A percentile compares a stretch with the other conserved stretches of the same genome.
These are phyloP conservation scores for Sebastolobus altivelis DNA, from an alignment of 2,797 vertebrate species.

Conservation along the genomic window DNA sequence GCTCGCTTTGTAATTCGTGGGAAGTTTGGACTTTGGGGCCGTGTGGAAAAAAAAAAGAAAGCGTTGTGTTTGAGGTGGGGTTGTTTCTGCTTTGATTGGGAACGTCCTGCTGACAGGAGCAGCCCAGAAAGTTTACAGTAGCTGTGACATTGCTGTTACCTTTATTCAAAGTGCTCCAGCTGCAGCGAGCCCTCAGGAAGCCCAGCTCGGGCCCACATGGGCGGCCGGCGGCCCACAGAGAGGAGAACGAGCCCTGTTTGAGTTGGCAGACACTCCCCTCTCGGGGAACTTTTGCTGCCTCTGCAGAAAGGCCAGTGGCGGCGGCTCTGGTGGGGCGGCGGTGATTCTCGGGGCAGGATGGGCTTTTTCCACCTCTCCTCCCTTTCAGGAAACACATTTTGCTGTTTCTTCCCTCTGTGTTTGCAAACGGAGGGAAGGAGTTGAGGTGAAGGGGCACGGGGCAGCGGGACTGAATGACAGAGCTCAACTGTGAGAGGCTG, in stretches of 20 bases:
- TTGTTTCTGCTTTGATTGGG: conserved; percentile 87
- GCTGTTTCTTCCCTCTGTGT: conserved; percentile 85
- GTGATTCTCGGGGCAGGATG: conserved; percentile 91
- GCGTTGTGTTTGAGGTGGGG: conserved; percentile 81
- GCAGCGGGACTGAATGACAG: conserved; percentile 53
- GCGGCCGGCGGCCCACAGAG: conserved; percentile 77
- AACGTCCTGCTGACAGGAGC: conserved; percentile 89
- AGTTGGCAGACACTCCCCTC: conserved; percentile 93
- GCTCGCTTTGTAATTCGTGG: conserved; percentile 80
- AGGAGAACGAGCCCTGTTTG: conserved; percentile 88
- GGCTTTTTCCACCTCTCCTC: conserved; percentile 95
- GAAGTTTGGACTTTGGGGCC: conserved; percentile 72
- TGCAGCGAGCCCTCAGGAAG: conserved; percentile 96
- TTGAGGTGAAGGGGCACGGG: conserved; percentile 53
- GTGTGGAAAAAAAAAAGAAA: conserved; percentile 51
- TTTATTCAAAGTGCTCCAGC: conserved; percentile 93
- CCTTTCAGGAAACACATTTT: conserved; percentile 99
- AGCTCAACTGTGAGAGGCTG: conserved; percentile 86
- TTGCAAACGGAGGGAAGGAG: conserved; percentile 68
- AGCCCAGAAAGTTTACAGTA: conserved; percentile 90
- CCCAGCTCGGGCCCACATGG: conserved; percentile 88
- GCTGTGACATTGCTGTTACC: conserved; percentile 93
- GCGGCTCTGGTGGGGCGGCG: conserved; percentile 82
- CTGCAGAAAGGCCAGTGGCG: conserved; percentile 92
- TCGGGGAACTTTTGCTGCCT: conserved; percentile 94